A percentile compares a stretch with the other conserved stretches of the same genome.
Evolutionary conservation across 2,888 invertebrate genomes (phyloP).

Genomic region (Drosophila melanosoma): DNA sequence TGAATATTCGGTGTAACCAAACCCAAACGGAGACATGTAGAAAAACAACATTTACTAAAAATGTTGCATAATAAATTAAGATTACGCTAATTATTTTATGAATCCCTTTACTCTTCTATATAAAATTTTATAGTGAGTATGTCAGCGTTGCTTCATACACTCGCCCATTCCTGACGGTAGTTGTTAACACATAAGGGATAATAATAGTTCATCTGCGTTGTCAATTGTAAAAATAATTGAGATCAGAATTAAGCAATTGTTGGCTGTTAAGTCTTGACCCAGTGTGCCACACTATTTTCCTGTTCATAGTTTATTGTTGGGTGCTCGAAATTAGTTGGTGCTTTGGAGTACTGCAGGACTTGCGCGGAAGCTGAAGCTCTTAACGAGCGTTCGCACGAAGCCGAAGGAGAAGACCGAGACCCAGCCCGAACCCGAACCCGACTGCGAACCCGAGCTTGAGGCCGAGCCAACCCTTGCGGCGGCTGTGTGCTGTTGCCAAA

Average conservation of each 20-base stretch:
- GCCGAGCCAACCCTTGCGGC: conserved; percentile 49
- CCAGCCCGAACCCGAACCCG: background rate
- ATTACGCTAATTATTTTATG: background rate
- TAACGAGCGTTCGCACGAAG: background rate
- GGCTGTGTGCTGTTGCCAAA: conserved; percentile 4
- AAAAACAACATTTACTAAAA: background rate
- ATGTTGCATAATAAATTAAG: background rate
- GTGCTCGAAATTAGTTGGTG: conserved; percentile 13
- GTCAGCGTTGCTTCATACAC: no score
- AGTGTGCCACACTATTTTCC: conserved; percentile 34
- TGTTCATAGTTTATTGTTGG: conserved; percentile 4
- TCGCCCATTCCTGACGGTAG: background rate
- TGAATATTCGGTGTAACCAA: background rate
- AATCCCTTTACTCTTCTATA: background rate
- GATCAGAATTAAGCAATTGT: background rate
- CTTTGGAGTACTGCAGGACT: conserved; percentile 56
- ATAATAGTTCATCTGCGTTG: background rate
- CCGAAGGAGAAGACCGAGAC: background rate
- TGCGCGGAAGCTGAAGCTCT: conserved; percentile 72
- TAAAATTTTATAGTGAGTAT: background rate
- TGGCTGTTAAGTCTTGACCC: background rate
- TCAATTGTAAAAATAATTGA: background rate
- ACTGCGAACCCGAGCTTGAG: background rate
- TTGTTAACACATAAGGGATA: background rate
- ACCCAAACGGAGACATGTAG: background rate